phyloP scores from a whole-genome alignment of 2,113 vertebrate species.

The Lophura nycthemera region DNA sequence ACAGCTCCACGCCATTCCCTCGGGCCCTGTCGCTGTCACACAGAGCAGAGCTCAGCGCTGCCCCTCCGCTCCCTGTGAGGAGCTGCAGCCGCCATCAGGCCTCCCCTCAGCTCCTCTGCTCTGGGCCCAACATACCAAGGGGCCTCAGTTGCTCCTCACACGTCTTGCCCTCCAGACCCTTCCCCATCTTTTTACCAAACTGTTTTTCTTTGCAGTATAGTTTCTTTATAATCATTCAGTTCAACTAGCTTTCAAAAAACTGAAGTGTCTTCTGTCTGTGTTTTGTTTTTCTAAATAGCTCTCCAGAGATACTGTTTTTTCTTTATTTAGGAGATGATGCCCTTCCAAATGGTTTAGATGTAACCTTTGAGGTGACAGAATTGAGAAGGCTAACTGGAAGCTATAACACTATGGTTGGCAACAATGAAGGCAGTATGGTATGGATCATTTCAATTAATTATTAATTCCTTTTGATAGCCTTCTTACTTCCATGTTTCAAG shows the following conservation, averaged over 20 bases:
- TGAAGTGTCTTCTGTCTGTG: neutral
- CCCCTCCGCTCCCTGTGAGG: neutral
- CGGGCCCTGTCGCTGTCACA: neutral
- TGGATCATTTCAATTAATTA: neutral
- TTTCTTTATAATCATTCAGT: neutral
- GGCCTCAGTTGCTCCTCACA: neutral
- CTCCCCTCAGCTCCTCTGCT: neutral
- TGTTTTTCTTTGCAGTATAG: neutral
- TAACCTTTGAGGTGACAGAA: slow-evolving; percentile 93
- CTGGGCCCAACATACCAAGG: neutral
- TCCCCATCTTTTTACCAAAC: neutral
- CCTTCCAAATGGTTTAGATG: slow-evolving; percentile 92
- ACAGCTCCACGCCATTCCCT: neutral
- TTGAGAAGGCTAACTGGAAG: slow-evolving; percentile 92
- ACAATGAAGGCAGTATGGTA: slow-evolving; percentile 99
- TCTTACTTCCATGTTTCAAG: neutral
- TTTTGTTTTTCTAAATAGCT: neutral
- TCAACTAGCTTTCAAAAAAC: neutral
- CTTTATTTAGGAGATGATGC: slow-evolving; percentile 84
- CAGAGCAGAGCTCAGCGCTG: neutral
- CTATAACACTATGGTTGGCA: slow-evolving; percentile 98
- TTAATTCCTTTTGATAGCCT: neutral
- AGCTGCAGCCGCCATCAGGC: neutral
- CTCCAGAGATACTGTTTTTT: neutral
- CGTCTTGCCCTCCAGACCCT: neutral